Conservation (phyloP, 2,113 vertebrate genomes). For the human (Homo sapiens) region DNA sequence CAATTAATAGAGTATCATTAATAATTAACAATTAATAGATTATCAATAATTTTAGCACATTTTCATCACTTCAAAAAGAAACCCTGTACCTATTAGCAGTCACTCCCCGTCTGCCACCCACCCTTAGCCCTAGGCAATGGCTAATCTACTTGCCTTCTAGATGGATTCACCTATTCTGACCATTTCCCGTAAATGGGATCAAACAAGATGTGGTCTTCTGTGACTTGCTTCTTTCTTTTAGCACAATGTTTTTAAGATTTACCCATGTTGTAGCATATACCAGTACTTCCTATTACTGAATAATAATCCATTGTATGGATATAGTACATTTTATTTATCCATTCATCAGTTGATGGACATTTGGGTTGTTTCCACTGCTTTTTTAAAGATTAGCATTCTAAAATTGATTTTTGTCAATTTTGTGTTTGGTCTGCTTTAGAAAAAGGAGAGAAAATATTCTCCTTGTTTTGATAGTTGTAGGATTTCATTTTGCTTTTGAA, state of each 20-base stretch:
- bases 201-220: not conserved
- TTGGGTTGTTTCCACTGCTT: not conserved
- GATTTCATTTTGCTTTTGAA: constrained; percentile 29
- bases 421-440: not conserved
- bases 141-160: not conserved
- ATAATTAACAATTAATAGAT: too few species aligned
- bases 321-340: not conserved
- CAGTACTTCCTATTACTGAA: not conserved
- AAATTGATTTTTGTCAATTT: not conserved
- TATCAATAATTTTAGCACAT: constrained; percentile 7
- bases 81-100: not conserved
- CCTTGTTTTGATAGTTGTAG: not conserved
- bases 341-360: not conserved
- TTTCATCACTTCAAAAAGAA: not conserved
- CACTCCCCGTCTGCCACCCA: not conserved
- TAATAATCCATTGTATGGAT: not conserved
- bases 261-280: not conserved
- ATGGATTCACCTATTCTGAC: not conserved
- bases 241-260: not conserved
- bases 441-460: constrained; percentile 13
- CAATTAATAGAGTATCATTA: too few species aligned
- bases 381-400: not conserved
- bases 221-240: not conserved
- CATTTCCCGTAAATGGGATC: not conserved
- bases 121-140: not conserved